phyloP scores from a whole-genome alignment of 2,888 invertebrate genomes.

The Lasioglossum vierecki region DNA sequence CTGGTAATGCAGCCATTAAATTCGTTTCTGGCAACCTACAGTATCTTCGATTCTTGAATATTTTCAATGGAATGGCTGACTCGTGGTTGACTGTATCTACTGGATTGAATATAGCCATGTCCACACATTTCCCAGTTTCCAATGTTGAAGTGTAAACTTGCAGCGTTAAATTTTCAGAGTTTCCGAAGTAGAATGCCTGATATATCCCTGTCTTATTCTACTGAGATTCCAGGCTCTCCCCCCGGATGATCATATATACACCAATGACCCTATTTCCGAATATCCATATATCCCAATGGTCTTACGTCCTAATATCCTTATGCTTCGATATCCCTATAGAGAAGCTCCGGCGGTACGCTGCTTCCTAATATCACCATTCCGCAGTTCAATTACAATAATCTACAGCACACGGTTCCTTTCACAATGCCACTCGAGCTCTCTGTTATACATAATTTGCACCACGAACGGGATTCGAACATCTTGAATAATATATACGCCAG shows the following conservation, averaged over 20 bases:
- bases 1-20: not conserved
- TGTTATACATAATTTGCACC: not conserved
- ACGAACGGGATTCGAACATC: not conserved
- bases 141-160: not conserved
- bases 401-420: not conserved
- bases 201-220: conserved; percentile 9
- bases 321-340: conserved; percentile 10
- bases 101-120: not conserved
- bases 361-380: conserved; percentile 5
- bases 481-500: not conserved
- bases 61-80: not conserved
- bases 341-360: not conserved
- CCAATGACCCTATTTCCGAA: conserved; percentile 18
- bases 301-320: conserved; percentile 19
- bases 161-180: not conserved
- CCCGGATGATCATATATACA: conserved; percentile 18
- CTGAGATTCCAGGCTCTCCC: not conserved
- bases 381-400: conserved; percentile 9
- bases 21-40: not conserved
- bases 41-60: not conserved
- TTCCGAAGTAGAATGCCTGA: not conserved
- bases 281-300: conserved; percentile 19
- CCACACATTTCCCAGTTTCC: no score
- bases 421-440: not conserved
- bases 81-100: not conserved